A percentile compares a stretch with the other conserved stretches of the same genome.
phyloP scores from a whole-genome alignment of 2,113 vertebrate species.

The Cinclus mexicanus region DNA sequence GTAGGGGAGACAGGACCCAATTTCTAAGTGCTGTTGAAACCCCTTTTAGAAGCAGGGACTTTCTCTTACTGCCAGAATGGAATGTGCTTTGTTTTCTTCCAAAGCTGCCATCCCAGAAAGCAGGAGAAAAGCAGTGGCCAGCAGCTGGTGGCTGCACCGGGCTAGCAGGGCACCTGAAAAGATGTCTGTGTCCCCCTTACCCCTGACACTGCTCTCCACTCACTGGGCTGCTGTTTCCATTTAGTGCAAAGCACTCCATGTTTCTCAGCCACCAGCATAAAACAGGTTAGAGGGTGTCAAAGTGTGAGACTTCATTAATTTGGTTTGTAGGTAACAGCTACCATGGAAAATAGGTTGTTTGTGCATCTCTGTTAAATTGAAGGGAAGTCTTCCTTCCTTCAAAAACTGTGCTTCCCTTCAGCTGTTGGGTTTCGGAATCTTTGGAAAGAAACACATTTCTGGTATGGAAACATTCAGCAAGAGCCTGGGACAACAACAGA shows the following conservation, averaged over 20 bases:
- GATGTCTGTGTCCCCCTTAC: background rate
- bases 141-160: accelerated
- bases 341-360: background rate
- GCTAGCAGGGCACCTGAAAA: background rate
- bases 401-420: background rate
- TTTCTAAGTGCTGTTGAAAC: background rate
- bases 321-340: background rate
- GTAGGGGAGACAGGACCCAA: background rate
- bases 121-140: background rate
- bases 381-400: background rate
- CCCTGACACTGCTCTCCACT: accelerated
- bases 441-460: background rate
- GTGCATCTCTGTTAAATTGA: background rate
- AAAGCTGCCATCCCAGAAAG: background rate
- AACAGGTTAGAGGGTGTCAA: background rate
- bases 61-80: background rate
- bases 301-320: background rate
- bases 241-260: background rate
- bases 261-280: background rate
- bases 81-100: background rate
- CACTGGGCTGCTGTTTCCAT: background rate
- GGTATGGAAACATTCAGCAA: background rate
- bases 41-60: background rate
- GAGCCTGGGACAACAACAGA: background rate
- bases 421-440: background rate